Conservation (phyloP, 2,797 vertebrate genomes). For the Micrastur ruficollis region DNA sequence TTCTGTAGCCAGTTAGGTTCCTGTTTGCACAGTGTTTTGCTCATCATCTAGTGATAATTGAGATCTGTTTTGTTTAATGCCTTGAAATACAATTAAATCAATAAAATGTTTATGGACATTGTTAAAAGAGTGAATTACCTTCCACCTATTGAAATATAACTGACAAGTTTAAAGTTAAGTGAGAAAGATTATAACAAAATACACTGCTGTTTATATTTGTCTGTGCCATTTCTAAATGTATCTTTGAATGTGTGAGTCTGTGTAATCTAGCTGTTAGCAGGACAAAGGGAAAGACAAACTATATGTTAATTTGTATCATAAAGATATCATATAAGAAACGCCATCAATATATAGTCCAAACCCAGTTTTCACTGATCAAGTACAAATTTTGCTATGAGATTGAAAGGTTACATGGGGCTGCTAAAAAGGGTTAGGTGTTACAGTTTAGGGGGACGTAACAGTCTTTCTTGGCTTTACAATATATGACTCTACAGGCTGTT, state of each 20-base stretch:
- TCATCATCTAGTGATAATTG: slow-evolving; percentile 24
- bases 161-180: not conserved
- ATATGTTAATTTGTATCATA: not conserved
- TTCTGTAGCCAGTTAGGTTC: not conserved
- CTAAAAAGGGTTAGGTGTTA: not conserved
- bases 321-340: not conserved
- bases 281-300: not conserved
- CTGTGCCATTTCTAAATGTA: not conserved
- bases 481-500: not conserved
- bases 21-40: not conserved
- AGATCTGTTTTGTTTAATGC: slow-evolving; percentile 19
- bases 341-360: not conserved
- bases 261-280: not conserved
- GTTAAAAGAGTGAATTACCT: not conserved
- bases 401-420: not conserved
- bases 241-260: not conserved
- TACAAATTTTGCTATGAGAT: not conserved
- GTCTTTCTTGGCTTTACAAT: not conserved
- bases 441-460: not conserved
- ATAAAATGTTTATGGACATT: slow-evolving; percentile 12
- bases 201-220: not conserved
- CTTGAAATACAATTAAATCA: slow-evolving; percentile 33
- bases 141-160: not conserved
- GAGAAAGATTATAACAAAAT: not conserved
- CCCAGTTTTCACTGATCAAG: not conserved